phyloP scores from a whole-genome alignment of 1,140 invertebrate genomes.

The Diorhabda sublineata region DNA sequence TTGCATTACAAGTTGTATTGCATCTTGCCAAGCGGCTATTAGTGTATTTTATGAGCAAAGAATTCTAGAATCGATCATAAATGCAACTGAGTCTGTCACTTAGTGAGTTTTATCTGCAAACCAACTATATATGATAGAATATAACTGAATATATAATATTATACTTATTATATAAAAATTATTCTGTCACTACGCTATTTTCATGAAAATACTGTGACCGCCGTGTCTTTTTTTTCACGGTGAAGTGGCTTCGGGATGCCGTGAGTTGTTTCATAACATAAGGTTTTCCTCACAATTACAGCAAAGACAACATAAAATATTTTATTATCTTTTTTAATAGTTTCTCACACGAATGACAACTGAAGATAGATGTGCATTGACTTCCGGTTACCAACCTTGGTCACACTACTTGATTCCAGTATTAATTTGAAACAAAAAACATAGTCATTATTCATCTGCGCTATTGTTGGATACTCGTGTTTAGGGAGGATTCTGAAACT shows the following conservation, averaged over 20 bases:
- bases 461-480: slow-evolving; percentile 12
- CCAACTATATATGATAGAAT: too few relatives aligned
- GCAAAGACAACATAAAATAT: slow-evolving; percentile 27
- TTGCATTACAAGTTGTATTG: too few relatives aligned
- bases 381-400: slow-evolving; percentile 44
- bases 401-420: slow-evolving; percentile 41
- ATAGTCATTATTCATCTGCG: slow-evolving; percentile 26
- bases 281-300: slow-evolving; percentile 30
- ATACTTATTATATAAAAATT: too few relatives aligned
- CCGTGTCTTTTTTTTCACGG: background rate
- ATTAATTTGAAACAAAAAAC: slow-evolving; percentile 37
- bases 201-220: background rate
- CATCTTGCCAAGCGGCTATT: too few relatives aligned
- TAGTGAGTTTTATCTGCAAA: too few relatives aligned
- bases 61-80: too few relatives aligned
- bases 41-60: too few relatives aligned
- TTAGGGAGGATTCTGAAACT: background rate
- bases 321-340: slow-evolving; percentile 37
- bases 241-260: background rate
- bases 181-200: background rate
- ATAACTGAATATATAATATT: too few relatives aligned
- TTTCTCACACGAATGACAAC: slow-evolving; percentile 46
- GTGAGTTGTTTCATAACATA: slow-evolving; percentile 21
- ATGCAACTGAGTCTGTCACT: too few relatives aligned
- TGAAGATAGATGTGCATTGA: slow-evolving; percentile 43